Evolutionary conservation across 2,113 vertebrate genomes (phyloP), one percentile per base, ranked within the genome.

Genomic region (Anhinga rufa): DNA sequence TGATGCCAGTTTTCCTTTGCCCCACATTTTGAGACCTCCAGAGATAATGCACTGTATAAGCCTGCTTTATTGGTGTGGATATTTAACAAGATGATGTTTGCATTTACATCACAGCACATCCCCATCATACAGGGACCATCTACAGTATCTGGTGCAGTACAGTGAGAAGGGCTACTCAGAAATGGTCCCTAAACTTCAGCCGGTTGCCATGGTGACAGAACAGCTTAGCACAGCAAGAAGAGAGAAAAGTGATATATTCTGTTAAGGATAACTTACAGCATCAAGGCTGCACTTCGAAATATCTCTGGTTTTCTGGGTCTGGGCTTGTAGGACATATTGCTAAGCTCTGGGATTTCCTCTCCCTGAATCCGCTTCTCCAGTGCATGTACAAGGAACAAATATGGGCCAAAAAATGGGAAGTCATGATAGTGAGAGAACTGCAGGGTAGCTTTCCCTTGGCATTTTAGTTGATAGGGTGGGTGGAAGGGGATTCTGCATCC

Each of bases 161-260:
- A 6, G 40, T 34, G 76, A 94, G 81, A 77, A 75, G 66, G 92
- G 93, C 71, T 85, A 87, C 83, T 96, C 34, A 3, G 1, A 93
- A 92, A 70, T 5, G 12, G 81, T 90, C 86, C 94, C 93, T 51
- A 82, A 94, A 94, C 85, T 87, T 91, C 93, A 70, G 66, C 76
- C 6, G 20, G 87, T 97, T 15, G 8, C 93, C 93, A 78, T 90
- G 80, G 90, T 0, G 3, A 97, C 92, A 49, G 84, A 93, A 80
- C 62, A 42, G 21, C 92, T 94, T 52, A 90, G 69, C 3, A 0
- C 5, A 0, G 75, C 72, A 58, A 78, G 89, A 65, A 42, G 29
- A 86, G 51, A 55, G 76, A 62, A 87, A 84, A 93, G 92, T 5
- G 3, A 69, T 80, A 6, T 52, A 62, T 78, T 83, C 92, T 69